phyloP scores from a whole-genome alignment of 1,140 invertebrate species.

The Drosophila mayri region DNA sequence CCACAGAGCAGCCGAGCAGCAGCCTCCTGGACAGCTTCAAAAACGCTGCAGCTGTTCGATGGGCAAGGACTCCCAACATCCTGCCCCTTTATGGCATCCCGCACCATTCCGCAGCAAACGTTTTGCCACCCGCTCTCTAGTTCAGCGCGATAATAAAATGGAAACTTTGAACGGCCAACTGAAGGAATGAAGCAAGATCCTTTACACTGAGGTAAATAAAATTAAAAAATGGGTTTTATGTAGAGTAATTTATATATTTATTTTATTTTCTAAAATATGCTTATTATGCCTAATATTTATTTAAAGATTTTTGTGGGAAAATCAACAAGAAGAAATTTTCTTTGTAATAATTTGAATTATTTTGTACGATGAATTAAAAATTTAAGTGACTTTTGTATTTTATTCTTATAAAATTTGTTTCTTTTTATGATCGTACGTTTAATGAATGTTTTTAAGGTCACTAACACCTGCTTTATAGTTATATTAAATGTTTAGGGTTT shows the following conservation, averaged over 20 bases:
- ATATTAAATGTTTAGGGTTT: no score
- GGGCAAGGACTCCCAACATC: constrained; percentile 10
- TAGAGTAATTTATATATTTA: not conserved
- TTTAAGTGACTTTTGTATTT: no score
- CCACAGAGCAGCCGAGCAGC: constrained; percentile 8
- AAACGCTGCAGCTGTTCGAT: constrained; percentile 70
- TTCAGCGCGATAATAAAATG: constrained; percentile 80
- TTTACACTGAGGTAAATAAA: constrained; percentile 9
- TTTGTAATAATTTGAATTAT: no score
- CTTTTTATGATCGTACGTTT: no score
- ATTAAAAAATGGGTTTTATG: fast-evolving
- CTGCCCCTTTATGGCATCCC: not conserved
- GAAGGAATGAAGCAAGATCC: constrained; percentile 41
- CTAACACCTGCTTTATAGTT: no score
- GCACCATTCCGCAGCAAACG: not conserved
- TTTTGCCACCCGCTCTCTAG: constrained; percentile 31
- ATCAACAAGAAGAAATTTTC: no score
- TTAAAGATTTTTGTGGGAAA: no score
- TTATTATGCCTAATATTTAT: no score
- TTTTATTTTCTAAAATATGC: not conserved
- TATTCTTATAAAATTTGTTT: no score
- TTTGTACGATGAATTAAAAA: no score
- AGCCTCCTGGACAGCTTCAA: constrained; percentile 62
- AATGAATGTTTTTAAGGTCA: no score
- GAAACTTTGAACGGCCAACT: constrained; percentile 66